Evolutionary conservation across 2,888 invertebrate genomes (phyloP), one percentile per base, ranked within the genome.

Genomic region (Cacoxenus indagator): DNA sequence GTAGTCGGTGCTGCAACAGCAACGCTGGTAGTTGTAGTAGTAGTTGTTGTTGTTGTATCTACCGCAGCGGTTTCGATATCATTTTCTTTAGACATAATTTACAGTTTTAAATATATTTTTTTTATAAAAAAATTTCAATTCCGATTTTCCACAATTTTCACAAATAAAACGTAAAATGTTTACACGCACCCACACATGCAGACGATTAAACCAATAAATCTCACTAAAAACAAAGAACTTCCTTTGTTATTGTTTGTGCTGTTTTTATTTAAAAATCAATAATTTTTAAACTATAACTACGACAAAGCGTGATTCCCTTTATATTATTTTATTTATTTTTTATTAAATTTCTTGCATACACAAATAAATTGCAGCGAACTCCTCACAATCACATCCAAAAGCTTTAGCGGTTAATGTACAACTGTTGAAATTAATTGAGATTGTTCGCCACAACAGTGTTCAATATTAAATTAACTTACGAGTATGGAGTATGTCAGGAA

Each of bases 371-470:
- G n/a, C n/a, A n/a, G n/a, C n/a, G n/a, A n/a, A n/a, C n/a, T n/a
- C 8, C 27, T 31, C 46, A 54, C 70, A 62, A 69, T 65, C n/a
- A 76, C 75, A 73, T 77, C 82, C 72, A 73, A 67, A 64, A 77
- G 77, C 78, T 77, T 75, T 70, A 76, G 77, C 83, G 83, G 78
- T 78, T 82, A 75, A 78, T 76, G 76, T 81, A 74, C 84, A 76
- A 85, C 82, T 85, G 76, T 85, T 19, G 14, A 70, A 77, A 29
- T 75, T 68, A 71, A 77, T 73, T 73, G n/a, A n/a, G n/a, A n/a
- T n/a, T n/a, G n/a, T n/a, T n/a, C n/a, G n/a, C n/a, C n/a, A n/a
- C n/a, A n/a, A n/a, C n/a, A n/a, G n/a, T n/a, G n/a, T n/a, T n/a
- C n/a, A n/a, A n/a, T n/a, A n/a, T n/a, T n/a, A n/a, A n/a, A n/a